These are phyloP conservation scores for Drosophila ficusphila DNA, from an alignment of 1,140 invertebrate species.

Conservation along the genomic window DNA sequence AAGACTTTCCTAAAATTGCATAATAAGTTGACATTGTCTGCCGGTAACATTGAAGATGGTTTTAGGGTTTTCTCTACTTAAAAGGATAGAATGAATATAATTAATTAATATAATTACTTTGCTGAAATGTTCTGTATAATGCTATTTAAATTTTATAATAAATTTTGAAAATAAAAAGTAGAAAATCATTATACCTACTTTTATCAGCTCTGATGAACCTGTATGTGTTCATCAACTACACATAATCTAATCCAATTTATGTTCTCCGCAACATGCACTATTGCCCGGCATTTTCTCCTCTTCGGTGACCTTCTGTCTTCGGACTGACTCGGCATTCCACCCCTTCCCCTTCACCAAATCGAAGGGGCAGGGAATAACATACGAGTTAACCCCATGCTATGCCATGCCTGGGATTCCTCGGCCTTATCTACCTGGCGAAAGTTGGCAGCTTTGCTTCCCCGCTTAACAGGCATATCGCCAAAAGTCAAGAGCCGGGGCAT, in stretches of 20 bases:
- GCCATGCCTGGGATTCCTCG: conserved; percentile 27
- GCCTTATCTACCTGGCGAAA: conserved; percentile 15
- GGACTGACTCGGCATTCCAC: conserved; percentile 4
- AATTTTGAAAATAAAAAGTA: too few species aligned
- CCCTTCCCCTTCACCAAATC: neutral
- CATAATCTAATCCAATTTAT: conserved; percentile 3
- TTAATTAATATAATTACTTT: too few species aligned
- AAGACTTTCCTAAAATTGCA: conserved; percentile 30
- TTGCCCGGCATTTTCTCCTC: neutral
- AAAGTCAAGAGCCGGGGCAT: conserved; percentile 48
- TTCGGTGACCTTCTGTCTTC: conserved; percentile 2
- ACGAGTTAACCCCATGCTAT: conserved; percentile 26
- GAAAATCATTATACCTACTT: too few species aligned
- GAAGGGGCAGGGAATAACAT: conserved; percentile 11
- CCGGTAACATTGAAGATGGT: neutral
- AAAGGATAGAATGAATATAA: too few species aligned
- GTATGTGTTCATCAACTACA: neutral
- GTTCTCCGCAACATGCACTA: neutral
- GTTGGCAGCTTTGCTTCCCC: conserved; percentile 14
- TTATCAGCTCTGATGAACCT: too few species aligned
- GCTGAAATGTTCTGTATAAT: too few species aligned
- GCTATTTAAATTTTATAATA: too few species aligned
- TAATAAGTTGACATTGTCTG: neutral
- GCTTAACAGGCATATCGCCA: conserved; percentile 34
- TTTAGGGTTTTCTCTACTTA: too few species aligned